These are phyloP conservation scores for Drosophila quadrilineata DNA, from an alignment of 1,140 invertebrate genomes.

Conservation along the genomic window DNA sequence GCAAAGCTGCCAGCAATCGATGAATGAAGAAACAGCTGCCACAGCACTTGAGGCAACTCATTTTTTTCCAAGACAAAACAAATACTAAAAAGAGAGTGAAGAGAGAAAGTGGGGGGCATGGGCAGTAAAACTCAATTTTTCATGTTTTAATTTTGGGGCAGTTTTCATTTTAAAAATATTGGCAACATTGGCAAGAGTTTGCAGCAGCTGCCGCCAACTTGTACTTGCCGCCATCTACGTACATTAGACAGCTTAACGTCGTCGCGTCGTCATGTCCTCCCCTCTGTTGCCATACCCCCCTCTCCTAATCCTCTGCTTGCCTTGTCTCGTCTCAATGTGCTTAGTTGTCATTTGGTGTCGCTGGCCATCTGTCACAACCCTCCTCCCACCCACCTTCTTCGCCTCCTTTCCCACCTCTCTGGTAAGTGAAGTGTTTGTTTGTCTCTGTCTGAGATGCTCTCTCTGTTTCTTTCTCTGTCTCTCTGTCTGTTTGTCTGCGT, in stretches of 20 bases:
- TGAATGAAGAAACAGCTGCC: constrained; percentile 49
- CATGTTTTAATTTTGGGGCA: constrained; percentile 50
- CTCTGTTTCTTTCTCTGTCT: constrained; percentile 40
- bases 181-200: constrained; percentile 7
- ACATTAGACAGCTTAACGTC: constrained; percentile 71
- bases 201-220: constrained; percentile 49
- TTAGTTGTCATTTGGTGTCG: constrained; percentile 51
- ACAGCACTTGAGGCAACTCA: constrained; percentile 20
- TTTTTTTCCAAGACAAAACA: not conserved
- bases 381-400: no score
- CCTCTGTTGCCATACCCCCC: no score
- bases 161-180: constrained; percentile 57
- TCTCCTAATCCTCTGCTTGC: no score
- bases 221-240: constrained; percentile 20
- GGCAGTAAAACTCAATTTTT: constrained; percentile 32
- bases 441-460: constrained; percentile 30
- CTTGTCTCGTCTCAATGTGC: constrained; percentile 10
- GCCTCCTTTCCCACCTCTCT: not conserved
- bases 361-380: not conserved
- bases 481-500: constrained; percentile 22
- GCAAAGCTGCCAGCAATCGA: constrained; percentile 47
- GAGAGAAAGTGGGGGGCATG: not conserved
- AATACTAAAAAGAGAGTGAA: not conserved
- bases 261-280: constrained; percentile 14
- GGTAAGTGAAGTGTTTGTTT: constrained; percentile 36